Base-by-base conservation (phyloP, 2,113 vertebrate species). In the Irena cyanogastra region DNA sequence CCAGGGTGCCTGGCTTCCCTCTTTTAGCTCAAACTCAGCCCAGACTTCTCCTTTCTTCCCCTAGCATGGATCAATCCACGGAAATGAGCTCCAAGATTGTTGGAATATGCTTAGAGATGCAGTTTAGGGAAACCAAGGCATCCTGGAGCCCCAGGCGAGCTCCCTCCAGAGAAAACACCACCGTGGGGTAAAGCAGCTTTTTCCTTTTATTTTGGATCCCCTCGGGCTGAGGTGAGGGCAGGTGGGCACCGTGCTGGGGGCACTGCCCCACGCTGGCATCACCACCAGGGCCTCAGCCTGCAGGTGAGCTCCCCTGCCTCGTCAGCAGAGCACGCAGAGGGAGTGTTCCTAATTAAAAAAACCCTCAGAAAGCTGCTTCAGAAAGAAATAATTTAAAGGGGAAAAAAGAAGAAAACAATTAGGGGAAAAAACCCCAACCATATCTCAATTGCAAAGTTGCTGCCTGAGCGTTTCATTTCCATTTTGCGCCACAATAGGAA, bases 391-490 rank as follows among this genome's bases (percentile, higher is more conserved):
- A 24, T 53, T 53, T 52, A 44, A 68, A 68, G 63, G n/a, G n/a
- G n/a, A n/a, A n/a, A n/a, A n/a, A 4, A 39, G 68, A 65, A 77
- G 37, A 39, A 33, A 37, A 8, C 1, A 24, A 31, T 33, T 61
- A 71, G 66, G 31, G 1, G 13, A 17, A 30, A 33, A 45, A 18
- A 30, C 1, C 13, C 30, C 15, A 12, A 59, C 10, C 19, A 5
- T 27, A 26, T 57, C 82, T 74, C 77, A 82, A 54, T 70, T 86
- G 86, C 45, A 65, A 64, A 81, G 89, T 88, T 95, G 89, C 93
- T 89, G 72, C 66, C 50, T 52, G 95, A 95, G 87, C 13, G 23
- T 66, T 96, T 88, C 75, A 20, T 89, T 93, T 76, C 83, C 75
- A 4, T 78, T 93, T 94, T 44, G 61, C 24, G 54, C 68, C 53